Base-by-base conservation (phyloP, 2,888 invertebrate species). In the Sicus ferrugineus region DNA sequence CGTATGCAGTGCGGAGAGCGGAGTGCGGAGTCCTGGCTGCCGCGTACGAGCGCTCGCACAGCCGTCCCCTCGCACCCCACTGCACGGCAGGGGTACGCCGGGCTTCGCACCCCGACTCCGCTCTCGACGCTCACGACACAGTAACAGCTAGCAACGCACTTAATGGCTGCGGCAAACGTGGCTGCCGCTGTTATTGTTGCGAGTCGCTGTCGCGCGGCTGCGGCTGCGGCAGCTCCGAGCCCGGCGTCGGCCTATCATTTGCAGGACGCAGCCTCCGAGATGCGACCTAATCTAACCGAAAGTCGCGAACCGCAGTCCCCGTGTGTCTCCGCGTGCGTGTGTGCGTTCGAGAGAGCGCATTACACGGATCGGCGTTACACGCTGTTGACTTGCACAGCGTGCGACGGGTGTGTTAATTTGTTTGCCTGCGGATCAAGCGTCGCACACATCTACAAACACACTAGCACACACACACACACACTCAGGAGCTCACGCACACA, bases 281-380 rank as follows among this genome's bases (percentile, higher is more conserved):
- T 84, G 82, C 82, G 82, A 81, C 83, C 80, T 79, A 83, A 81
- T 81, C 82, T 81, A 78, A 83, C 83, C 83, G 81, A 80, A 74
- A 82, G 75, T 73, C 78, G 77, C 77, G 77, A 80, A 79, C 77
- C 77, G 75, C 73, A 78, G 72, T 71, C 71, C 56, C 75, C 73
- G 69, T 75, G 75, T 76, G 76, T 73, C 74, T 75, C 69, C 54
- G 72, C 78, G 75, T 75, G n/a, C 46, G 48, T 38, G 26, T 21
- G 16, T 34, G 34, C 59, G 58, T 59, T 19, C 54, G 46, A 31
- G 59, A 68, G 54, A 64, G 48, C 68, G 74, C 31, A 79, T 78
- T 79, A 78, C 76, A 75, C 73, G 80, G 79, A 80, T 79, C 77
- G 78, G 28, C 48, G 75, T 79, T 79, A 80, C 81, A 79, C 80